Evolutionary conservation across 2,888 invertebrate species (phyloP).

Genomic region (Chelonus formosanus): DNA sequence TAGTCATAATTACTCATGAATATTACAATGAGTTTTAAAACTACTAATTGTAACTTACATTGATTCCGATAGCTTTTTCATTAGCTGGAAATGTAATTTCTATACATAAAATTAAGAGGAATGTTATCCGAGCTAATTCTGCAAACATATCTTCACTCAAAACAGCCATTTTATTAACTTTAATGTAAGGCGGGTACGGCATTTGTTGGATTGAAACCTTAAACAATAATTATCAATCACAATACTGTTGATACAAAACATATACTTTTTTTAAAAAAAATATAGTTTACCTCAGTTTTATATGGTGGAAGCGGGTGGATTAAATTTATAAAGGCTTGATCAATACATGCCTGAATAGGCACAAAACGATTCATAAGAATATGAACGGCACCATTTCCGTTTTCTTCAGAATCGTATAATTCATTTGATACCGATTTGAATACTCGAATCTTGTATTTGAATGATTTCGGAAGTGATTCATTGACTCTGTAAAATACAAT

Average conservation of each 20-base stretch:
- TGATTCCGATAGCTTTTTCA: slow-evolving; percentile 60
- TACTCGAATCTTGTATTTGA: slow-evolving; percentile 54
- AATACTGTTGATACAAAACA: too few relatives aligned
- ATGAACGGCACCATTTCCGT: slow-evolving; percentile 15
- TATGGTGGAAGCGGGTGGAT: slow-evolving; percentile 28
- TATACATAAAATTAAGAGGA: slow-evolving; percentile 56
- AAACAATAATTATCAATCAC: slow-evolving; percentile 19
- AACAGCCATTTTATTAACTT: slow-evolving; percentile 45
- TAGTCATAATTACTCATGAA: not conserved
- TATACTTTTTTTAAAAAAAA: not conserved
- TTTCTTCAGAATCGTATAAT: slow-evolving; percentile 44
- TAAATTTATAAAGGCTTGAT: slow-evolving; percentile 50
- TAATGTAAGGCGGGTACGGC: slow-evolving; percentile 57
- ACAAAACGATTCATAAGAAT: slow-evolving; percentile 44
- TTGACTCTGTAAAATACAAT: slow-evolving; percentile 45
- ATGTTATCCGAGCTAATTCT: slow-evolving; percentile 51
- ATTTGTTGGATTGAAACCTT: slow-evolving; percentile 57
- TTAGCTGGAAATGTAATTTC: slow-evolving; percentile 55
- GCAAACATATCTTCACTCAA: slow-evolving; percentile 46
- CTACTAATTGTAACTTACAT: slow-evolving; percentile 47
- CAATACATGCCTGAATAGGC: slow-evolving; percentile 56
- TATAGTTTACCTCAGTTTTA: slow-evolving; percentile 24
- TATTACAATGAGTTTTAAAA: not conserved
- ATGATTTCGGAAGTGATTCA: slow-evolving; percentile 38
- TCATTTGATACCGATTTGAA: slow-evolving; percentile 37